Base-by-base conservation (phyloP, 2,113 vertebrate species). In the Ibidorhyncha struthersii region DNA sequence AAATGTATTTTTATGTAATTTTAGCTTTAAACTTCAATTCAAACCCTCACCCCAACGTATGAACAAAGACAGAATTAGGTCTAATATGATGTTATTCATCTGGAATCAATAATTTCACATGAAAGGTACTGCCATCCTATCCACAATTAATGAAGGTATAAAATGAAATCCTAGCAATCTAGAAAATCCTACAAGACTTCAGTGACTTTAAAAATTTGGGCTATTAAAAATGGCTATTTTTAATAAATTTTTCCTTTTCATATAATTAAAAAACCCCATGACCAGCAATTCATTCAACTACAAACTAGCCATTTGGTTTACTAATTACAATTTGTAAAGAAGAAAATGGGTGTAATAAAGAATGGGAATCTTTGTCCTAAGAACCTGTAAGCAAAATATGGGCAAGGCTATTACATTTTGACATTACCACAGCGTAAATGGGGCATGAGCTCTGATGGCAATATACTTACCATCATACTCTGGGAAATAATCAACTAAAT, bases 401-500 rank as follows among this genome's bases (percentile, higher is more conserved):
- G 53, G 30, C 77, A 82, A 73, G 5, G 4, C 34, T 86, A 62
- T 53, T 87, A 59, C 38, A 73, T 79, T 93, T 71, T 70, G 53
- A 67, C 63, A 78, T 65, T 81, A 71, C 32, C 7, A 14, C 27
- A 77, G 41, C 61, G n/a, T 77, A 89, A 92, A 95, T 56, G 59
- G 53, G 32, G n/a, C 34, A 87, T 63, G 79, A 90, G 19, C 23
- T 85, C 52, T 82, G 73, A 34, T 74, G n/a, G 23, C 61, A 82
- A 30, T 59, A 74, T 50, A 97, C 99, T 98, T 97, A 99, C 99
- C 99, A 80, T 99, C 98, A 90, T 99, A 99, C 96, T 99, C 99
- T 45, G 99, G 99, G 93, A 99, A 99, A 97, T 99, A 99, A 96
- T 99, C 99, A 52, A 99, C 99, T 97, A 99, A 98, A 96, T 99